Evolutionary conservation across 2,888 invertebrate species (phyloP).

Genomic region (Catocala sponsa): DNA sequence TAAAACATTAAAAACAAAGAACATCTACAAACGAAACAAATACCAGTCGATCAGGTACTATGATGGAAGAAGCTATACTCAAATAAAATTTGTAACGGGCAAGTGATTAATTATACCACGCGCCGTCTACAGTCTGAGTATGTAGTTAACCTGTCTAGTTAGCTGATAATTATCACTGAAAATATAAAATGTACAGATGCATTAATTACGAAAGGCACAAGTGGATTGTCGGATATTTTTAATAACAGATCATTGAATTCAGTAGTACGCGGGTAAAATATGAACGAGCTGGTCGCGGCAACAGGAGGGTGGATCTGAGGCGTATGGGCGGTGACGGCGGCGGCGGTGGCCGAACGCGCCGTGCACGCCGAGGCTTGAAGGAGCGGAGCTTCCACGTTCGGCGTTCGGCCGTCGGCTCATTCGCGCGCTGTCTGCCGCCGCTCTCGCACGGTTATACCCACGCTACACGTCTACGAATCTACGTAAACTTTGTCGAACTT

Average conservation of each 20-base stretch:
- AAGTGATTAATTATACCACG: no score
- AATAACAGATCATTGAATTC: constrained; percentile 47
- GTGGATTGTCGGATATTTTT: constrained; percentile 31
- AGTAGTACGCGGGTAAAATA: constrained; percentile 49
- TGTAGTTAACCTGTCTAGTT: constrained; percentile 40
- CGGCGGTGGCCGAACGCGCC: constrained; percentile 25
- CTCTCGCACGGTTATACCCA: constrained; percentile 41
- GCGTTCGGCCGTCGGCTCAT: constrained; percentile 35
- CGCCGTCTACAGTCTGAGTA: no score
- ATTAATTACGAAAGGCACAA: constrained; percentile 30
- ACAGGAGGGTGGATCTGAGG: constrained; percentile 66
- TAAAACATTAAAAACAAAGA: no score
- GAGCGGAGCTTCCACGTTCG: constrained; percentile 9
- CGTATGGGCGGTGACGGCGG: constrained; percentile 57
- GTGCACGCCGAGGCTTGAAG: no score
- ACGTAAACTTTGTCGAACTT: constrained; percentile 65
- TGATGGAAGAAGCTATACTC: no score
- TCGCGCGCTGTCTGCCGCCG: constrained; percentile 50
- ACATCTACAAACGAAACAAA: no score
- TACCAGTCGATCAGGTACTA: no score
- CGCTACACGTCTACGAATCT: constrained; percentile 29
- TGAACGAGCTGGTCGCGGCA: constrained; percentile 53
- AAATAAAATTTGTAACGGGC: no score
- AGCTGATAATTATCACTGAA: constrained; percentile 12
- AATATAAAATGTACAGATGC: constrained; percentile 17